phyloP scores from a whole-genome alignment of 2,113 vertebrate genomes.

The Hippopotamus amphibius region DNA sequence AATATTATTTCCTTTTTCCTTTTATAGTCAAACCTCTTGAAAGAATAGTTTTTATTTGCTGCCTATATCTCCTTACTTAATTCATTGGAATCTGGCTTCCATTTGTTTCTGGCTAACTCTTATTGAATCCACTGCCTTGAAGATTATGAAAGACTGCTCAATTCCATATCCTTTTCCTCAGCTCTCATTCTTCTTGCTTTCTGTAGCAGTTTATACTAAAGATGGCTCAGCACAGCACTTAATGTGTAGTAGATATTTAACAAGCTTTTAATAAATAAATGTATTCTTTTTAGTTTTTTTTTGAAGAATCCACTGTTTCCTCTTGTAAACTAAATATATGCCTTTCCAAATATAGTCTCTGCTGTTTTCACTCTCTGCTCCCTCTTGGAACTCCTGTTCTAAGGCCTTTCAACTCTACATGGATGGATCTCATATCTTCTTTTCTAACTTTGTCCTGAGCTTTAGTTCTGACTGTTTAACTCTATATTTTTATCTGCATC shows the following conservation, averaged over 20 bases:
- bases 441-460: background rate
- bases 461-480: slow-evolving; percentile 39
- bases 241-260: slow-evolving; percentile 1
- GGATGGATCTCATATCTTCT: background rate
- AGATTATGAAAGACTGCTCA: background rate
- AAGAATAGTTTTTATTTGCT: slow-evolving; percentile 15
- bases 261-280: slow-evolving; percentile 34
- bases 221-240: background rate
- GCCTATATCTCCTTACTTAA: background rate
- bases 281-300: background rate
- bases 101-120: slow-evolving; percentile 30
- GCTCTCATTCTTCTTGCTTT: background rate
- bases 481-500: background rate
- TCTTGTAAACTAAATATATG: background rate
- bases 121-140: background rate
- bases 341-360: background rate
- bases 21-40: slow-evolving; percentile 8
- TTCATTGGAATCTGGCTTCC: slow-evolving; percentile 12
- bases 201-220: background rate
- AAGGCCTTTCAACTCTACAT: background rate
- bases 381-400: background rate
- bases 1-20: slow-evolving; percentile 20
- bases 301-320: background rate
- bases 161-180: slow-evolving; percentile 39
- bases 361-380: background rate